phyloP scores from a whole-genome alignment of 2,797 vertebrate genomes.

The Pseudochaenichthys georgianus region DNA sequence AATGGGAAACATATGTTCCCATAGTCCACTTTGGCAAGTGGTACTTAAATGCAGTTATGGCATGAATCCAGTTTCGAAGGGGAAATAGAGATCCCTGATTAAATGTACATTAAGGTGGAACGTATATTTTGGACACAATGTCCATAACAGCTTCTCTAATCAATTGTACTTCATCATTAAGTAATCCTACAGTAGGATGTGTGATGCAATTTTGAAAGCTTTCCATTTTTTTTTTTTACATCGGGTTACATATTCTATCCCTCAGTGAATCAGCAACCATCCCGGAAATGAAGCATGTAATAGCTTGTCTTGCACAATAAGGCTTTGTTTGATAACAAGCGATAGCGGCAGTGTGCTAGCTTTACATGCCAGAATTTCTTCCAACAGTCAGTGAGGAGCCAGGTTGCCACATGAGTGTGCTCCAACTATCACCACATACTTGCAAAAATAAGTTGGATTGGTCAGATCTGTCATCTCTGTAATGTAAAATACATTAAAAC shows the following conservation, averaged over 20 bases:
- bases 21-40: slow-evolving; percentile 48
- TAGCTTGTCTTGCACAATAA: slow-evolving; percentile 85
- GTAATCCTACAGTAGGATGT: slow-evolving; percentile 27
- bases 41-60: slow-evolving; percentile 62
- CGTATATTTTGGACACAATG: slow-evolving; percentile 26
- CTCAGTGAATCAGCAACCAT: slow-evolving; percentile 47
- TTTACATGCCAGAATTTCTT: slow-evolving; percentile 75
- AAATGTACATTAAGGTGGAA: slow-evolving; percentile 15
- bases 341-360: slow-evolving; percentile 84
- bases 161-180: slow-evolving; percentile 49
- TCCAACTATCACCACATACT: slow-evolving; percentile 87
- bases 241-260: slow-evolving; percentile 38
- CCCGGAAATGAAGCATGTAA: slow-evolving; percentile 74
- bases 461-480: slow-evolving; percentile 49
- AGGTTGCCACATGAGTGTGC: slow-evolving; percentile 88
- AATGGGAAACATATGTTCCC: slow-evolving; percentile 77
- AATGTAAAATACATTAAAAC: slow-evolving; percentile 34
- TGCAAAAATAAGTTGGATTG: slow-evolving; percentile 38
- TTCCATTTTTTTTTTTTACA: slow-evolving; percentile 53
- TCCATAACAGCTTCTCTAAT: slow-evolving; percentile 38
- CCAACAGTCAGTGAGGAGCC: slow-evolving; percentile 83
- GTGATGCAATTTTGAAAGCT: slow-evolving; percentile 36
- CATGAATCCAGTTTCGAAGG: slow-evolving; percentile 48
- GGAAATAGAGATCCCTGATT: slow-evolving; percentile 36
- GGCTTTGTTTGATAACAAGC: slow-evolving; percentile 87